phyloP scores from a whole-genome alignment of 2,797 vertebrate genomes.

The Girardinus metallicus region DNA sequence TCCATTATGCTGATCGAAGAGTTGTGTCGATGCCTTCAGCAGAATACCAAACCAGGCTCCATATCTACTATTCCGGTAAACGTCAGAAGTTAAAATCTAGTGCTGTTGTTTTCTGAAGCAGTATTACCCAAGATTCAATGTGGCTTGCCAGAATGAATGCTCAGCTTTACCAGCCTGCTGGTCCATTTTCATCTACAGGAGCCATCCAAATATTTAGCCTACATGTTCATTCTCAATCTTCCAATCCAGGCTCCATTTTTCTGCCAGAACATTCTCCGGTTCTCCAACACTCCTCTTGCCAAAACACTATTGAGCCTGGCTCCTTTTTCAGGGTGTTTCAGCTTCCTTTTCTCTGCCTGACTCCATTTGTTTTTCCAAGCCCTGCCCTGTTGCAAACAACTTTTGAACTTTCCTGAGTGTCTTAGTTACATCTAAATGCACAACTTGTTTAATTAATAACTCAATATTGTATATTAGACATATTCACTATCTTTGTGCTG shows the following conservation, averaged over 20 bases:
- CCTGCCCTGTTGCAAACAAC: background rate
- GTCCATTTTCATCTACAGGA: background rate
- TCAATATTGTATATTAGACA: slow-evolving; percentile 12
- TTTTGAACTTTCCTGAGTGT: background rate
- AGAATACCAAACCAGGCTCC: background rate
- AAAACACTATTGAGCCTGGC: slow-evolving; percentile 11
- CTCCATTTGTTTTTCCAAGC: background rate
- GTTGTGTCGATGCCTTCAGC: background rate
- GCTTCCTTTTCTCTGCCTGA: background rate
- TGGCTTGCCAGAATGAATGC: background rate
- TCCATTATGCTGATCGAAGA: background rate
- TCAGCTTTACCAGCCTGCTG: background rate
- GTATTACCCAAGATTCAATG: background rate
- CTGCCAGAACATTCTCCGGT: slow-evolving; percentile 8
- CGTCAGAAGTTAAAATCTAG: background rate
- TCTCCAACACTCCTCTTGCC: background rate
- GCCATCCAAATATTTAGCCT: background rate
- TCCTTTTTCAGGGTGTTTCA: background rate
- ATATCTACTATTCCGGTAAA: background rate
- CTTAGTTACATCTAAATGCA: background rate
- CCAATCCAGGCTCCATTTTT: slow-evolving; percentile 3
- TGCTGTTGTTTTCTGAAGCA: background rate
- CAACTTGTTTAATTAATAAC: slow-evolving; percentile 1
- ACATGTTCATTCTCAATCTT: background rate
- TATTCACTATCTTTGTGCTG: slow-evolving; percentile 7